Evolutionary conservation across 2,888 invertebrate species (phyloP).

Genomic region (Plemyria rubiginata): DNA sequence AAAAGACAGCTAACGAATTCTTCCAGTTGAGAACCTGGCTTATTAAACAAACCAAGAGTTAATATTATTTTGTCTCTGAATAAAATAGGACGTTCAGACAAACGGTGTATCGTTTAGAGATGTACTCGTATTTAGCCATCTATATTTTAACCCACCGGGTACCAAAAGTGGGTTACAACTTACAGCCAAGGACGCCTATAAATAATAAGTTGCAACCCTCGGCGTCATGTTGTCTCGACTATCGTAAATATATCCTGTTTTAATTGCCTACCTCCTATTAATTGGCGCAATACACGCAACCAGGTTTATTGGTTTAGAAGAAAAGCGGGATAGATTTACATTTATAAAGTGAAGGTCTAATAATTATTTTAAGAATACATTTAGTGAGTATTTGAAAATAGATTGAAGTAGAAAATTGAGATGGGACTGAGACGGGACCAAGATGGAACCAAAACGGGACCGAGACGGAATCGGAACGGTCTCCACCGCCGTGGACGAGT

Average conservation of each 20-base stretch:
- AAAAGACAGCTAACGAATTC: too few species aligned
- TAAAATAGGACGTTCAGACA: too few species aligned
- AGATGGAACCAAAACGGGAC: too few species aligned
- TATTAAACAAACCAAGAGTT: too few species aligned
- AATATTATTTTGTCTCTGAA: too few species aligned
- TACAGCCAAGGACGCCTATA: conserved; percentile 71
- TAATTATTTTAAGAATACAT: background rate
- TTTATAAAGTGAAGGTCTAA: background rate
- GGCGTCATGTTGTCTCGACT: conserved; percentile 76
- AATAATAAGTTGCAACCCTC: conserved; percentile 63
- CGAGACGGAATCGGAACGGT: too few species aligned
- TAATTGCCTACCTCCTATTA: conserved; percentile 74
- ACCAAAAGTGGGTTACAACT: conserved; percentile 60
- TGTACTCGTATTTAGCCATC: conserved; percentile 4
- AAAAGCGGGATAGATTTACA: background rate
- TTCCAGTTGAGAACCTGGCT: too few species aligned
- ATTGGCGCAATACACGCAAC: conserved; percentile 72
- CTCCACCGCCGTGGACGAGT: too few species aligned
- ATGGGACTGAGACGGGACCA: too few species aligned
- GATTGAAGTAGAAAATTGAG: too few species aligned
- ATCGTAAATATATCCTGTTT: conserved; percentile 79
- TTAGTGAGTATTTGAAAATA: too few species aligned
- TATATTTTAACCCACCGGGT: background rate
- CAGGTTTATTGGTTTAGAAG: conserved; percentile 23
- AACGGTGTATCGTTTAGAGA: too few species aligned